Evolutionary conservation across 2,113 vertebrate species (phyloP).

Genomic region (Sminthopsis crassicaudata): DNA sequence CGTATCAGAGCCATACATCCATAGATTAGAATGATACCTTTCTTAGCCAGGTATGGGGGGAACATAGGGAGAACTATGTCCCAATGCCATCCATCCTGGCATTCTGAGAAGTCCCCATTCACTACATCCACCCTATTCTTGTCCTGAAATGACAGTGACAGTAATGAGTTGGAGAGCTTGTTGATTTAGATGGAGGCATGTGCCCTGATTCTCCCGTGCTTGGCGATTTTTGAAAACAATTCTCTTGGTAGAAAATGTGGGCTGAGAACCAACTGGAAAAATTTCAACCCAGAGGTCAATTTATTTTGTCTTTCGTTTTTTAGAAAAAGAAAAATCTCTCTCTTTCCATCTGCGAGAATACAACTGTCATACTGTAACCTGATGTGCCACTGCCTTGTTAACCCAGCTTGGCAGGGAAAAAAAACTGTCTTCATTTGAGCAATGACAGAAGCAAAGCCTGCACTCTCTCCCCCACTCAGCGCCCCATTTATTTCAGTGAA

Average conservation of each 20-base stretch:
- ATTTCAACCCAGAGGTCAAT: not conserved
- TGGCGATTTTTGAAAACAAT: not conserved
- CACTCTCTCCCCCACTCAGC: not conserved
- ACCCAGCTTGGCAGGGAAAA: slow-evolving; percentile 1
- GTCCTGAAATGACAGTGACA: not conserved
- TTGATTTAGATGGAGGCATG: accelerated
- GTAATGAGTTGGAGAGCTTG: not conserved
- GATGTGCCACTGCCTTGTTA: not conserved
- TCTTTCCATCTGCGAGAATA: not conserved
- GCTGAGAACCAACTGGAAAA: not conserved
- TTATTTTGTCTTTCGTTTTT: not conserved
- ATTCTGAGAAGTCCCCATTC: not conserved
- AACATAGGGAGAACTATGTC: accelerated
- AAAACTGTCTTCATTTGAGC: not conserved
- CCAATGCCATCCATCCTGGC: accelerated
- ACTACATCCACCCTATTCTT: accelerated
- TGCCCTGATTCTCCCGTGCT: accelerated
- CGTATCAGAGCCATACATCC: slow-evolving; percentile 8
- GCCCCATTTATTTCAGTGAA: not conserved
- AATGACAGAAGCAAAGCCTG: not conserved
- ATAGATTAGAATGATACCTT: not conserved
- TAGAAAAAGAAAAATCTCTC: not conserved
- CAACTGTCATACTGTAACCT: accelerated
- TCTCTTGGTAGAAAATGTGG: not conserved
- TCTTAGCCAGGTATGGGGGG: not conserved